Base-by-base conservation (phyloP, 1,140 invertebrate species). In the Lordiphosa clarofinis region DNA sequence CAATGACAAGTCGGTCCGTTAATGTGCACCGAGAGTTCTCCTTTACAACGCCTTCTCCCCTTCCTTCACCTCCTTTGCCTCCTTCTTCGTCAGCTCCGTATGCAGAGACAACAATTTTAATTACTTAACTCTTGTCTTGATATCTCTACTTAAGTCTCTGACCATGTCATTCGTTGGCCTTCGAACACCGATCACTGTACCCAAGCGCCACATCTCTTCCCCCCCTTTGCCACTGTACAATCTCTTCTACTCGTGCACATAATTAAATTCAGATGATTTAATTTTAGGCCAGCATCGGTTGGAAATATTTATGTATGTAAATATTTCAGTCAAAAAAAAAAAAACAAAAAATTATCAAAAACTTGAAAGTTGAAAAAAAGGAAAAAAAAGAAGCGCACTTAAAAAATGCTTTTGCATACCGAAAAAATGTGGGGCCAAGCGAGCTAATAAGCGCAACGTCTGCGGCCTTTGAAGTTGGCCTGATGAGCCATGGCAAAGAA, bases 331-430 rank as follows among this genome's bases (percentile, higher is more conserved):
- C n/a, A 15, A 3, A 1, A 1, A 15, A 15, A 42, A 11, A 36
- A 35, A 13, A 28, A 49, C 38, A 60, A 39, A 61, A 47, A 15
- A 49, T 21, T n/a, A 15, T 9, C 15, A 54, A 13, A 49, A 50
- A 59, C 37, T 65, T 59, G 24, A 53, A 50, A 62, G 12, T 43
- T 63, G 53, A 36, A 56, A 56, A 59, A 43, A 48, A 46, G 52
- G 21, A 46, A 40, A 50, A 57, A 39, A 58, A 33, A 31, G 3
- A 15, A 69, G 71, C 75, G 57, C 72, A 60, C 62, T 68, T 58
- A 35, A 72, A 79, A 81, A 81, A 81, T 81, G 58, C 72, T 58
- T 81, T 79, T 79, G 75, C 75, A 74, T 81, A 50, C 71, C 52
- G 15, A 71, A 82, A 81, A 46, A 81, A 81, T 81, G 44, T 67